phyloP scores from a whole-genome alignment of 2,888 invertebrate genomes.

The Cosmopolites sordidus region DNA sequence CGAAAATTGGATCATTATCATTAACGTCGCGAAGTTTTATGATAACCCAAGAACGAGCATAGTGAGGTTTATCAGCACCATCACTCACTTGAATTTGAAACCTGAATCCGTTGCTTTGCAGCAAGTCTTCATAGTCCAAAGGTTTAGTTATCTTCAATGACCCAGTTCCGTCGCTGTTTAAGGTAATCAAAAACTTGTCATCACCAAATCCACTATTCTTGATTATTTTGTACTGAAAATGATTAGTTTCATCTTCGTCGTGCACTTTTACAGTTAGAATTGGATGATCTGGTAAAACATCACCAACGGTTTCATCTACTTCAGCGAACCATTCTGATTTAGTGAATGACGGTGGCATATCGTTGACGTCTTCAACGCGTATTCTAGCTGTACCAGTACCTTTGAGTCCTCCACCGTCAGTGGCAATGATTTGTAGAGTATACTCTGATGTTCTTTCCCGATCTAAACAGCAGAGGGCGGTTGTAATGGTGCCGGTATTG shows the following conservation, averaged over 20 bases:
- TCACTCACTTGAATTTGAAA: conserved; percentile 93
- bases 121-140: conserved; percentile 88
- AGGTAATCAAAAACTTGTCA: conserved; percentile 94
- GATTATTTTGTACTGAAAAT: conserved; percentile 86
- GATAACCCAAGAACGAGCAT: conserved; percentile 92
- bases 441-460: conserved; percentile 92
- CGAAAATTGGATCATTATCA: conserved; percentile 94
- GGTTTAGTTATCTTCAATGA: conserved; percentile 93
- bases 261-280: conserved; percentile 91
- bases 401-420: conserved; percentile 91
- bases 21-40: conserved; percentile 91
- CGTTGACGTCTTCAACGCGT: conserved; percentile 94
- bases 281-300: conserved; percentile 86
- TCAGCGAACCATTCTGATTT: conserved; percentile 95
- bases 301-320: conserved; percentile 92
- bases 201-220: conserved; percentile 93
- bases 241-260: conserved; percentile 93
- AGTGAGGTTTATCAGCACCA: conserved; percentile 94
- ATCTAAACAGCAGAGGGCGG: conserved; percentile 92
- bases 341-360: conserved; percentile 97
- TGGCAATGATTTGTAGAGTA: conserved; percentile 94
- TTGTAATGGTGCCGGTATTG: conserved; percentile 95
- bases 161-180: conserved; percentile 92
- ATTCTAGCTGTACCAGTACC: conserved; percentile 94
- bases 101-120: conserved; percentile 91